Conservation (phyloP, 2,113 vertebrate genomes). For the Eleginops maclovinus region DNA sequence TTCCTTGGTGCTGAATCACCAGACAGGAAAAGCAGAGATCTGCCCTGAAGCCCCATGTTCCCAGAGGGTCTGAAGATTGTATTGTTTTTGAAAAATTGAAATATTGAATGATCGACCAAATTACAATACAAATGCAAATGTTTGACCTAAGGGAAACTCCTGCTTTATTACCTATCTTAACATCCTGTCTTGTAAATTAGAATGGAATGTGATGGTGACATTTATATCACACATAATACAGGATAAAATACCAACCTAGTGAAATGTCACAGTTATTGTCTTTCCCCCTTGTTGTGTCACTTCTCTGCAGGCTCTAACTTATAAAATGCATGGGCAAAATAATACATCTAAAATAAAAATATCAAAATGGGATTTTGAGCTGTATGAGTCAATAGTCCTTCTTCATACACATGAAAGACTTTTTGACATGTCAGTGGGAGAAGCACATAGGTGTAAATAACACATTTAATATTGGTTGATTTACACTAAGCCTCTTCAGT, state of each 20-base stretch:
- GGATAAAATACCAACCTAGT: not conserved
- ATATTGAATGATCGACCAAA: slow-evolving; percentile 6
- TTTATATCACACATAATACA: not conserved
- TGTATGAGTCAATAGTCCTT: not conserved
- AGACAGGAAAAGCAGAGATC: not conserved
- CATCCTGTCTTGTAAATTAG: not conserved
- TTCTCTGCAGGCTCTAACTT: not conserved
- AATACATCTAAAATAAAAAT: not conserved
- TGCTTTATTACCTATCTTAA: not conserved
- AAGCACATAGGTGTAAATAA: not conserved
- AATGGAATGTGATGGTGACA: not conserved
- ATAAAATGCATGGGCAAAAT: not conserved
- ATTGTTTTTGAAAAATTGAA: no score
- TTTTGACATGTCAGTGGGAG: not conserved
- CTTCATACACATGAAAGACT: not conserved
- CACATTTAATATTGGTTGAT: not conserved
- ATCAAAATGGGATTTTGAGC: not conserved
- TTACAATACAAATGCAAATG: not conserved
- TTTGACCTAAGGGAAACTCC: not conserved
- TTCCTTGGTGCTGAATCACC: not conserved
- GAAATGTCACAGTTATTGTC: not conserved
- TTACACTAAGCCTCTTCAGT: not conserved
- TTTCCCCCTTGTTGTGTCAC: not conserved
- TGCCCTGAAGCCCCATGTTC: not conserved
- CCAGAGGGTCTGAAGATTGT: not conserved